Conservation (phyloP, 1,140 invertebrate species). For the Pemphigus obesinymphae region DNA sequence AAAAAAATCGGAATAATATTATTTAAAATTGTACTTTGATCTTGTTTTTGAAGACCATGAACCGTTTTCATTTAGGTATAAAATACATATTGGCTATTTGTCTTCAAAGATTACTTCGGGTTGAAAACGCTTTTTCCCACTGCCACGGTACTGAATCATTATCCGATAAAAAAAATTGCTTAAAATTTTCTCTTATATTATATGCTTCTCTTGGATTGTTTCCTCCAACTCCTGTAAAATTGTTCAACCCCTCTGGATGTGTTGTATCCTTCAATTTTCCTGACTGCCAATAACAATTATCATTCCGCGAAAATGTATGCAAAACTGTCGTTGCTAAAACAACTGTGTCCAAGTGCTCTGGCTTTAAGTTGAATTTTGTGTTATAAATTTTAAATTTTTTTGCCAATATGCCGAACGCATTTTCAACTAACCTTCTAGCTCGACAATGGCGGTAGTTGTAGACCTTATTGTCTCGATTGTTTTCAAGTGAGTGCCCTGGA, state of each 20-base stretch:
- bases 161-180: conserved; percentile 6
- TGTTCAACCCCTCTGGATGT: background rate
- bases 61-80: background rate
- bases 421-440: conserved; percentile 52
- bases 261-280: background rate
- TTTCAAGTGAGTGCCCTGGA: background rate
- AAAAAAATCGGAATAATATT: too few species aligned
- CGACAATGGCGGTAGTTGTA: conserved; percentile 53
- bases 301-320: background rate
- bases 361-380: background rate
- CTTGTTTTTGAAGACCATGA: too few species aligned
- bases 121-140: background rate
- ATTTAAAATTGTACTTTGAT: too few species aligned
- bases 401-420: conserved; percentile 50
- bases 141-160: conserved; percentile 31
- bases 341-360: background rate
- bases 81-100: too few species aligned
- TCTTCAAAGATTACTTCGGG: background rate
- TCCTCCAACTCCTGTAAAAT: background rate
- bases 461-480: conserved; percentile 42
- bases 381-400: conserved; percentile 2
- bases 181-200: conserved; percentile 33
- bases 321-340: background rate
- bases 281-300: background rate
- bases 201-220: conserved; percentile 6